Percentiles rank a stretch among this genome's conserved stretches.
Evolutionary conservation across 2,888 invertebrate genomes (phyloP).

Genomic region (Conistra vaccinii): DNA sequence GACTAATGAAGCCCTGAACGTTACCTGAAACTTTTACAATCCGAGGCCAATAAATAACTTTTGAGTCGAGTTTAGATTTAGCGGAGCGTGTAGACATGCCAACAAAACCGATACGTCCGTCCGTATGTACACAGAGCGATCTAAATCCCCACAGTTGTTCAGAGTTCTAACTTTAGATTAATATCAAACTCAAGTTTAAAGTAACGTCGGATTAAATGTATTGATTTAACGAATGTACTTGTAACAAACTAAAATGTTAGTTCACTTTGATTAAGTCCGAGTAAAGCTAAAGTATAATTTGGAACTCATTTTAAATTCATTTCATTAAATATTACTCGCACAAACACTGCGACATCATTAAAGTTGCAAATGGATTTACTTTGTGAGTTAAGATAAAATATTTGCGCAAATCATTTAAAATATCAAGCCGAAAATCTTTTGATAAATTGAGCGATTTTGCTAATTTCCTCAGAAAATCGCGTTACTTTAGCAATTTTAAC

Average conservation of each 20-base stretch:
- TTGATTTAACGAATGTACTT: constrained; percentile 34
- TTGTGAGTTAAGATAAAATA: constrained; percentile 55
- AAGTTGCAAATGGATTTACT: constrained; percentile 53
- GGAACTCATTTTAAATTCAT: constrained; percentile 34
- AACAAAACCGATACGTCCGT: constrained; percentile 48
- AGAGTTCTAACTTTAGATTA: constrained; percentile 48
- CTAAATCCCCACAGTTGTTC: constrained; percentile 32
- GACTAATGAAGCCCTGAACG: constrained; percentile 70
- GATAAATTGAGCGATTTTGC: constrained; percentile 66
- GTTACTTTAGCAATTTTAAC: constrained; percentile 70
- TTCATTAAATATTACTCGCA: constrained; percentile 40
- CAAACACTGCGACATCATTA: constrained; percentile 44
- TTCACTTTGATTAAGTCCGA: constrained; percentile 32
- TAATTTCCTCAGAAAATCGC: constrained; percentile 62
- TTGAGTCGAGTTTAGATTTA: constrained; percentile 62
- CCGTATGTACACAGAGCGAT: constrained; percentile 27
- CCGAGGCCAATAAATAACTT: constrained; percentile 75
- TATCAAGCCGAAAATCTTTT: constrained; percentile 65
- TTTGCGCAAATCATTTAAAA: constrained; percentile 64
- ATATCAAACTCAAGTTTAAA: constrained; percentile 50
- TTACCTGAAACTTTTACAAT: constrained; percentile 74
- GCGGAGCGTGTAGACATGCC: constrained; percentile 41
- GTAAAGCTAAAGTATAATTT: constrained; percentile 39
- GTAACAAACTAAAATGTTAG: constrained; percentile 38
- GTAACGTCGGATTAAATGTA: constrained; percentile 27